These are phyloP conservation scores for Picus viridis DNA, from an alignment of 2,797 vertebrate species.

Conservation along the genomic window DNA sequence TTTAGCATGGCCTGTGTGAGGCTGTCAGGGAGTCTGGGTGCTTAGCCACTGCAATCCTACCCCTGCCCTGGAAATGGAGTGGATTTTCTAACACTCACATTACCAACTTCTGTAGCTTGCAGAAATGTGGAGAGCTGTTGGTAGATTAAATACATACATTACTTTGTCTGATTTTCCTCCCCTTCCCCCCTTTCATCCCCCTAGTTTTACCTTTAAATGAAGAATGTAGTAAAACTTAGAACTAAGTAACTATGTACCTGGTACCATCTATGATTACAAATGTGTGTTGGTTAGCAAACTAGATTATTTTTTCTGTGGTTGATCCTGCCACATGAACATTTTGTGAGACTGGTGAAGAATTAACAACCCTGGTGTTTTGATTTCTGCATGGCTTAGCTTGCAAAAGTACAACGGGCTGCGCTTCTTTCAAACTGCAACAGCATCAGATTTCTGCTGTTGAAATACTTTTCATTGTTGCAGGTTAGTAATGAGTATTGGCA, in stretches of 20 bases:
- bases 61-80: neutral
- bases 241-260: neutral
- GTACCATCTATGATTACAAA: neutral
- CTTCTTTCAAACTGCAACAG: neutral
- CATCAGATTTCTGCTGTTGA: neutral
- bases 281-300: neutral
- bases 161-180: neutral
- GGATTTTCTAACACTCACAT: neutral
- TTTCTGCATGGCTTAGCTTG: neutral
- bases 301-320: neutral
- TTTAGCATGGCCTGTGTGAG: neutral
- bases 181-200: too few relatives aligned
- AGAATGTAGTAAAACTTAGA: neutral
- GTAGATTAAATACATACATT: neutral
- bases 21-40: neutral
- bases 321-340: neutral
- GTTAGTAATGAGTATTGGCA: neutral
- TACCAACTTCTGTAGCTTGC: neutral
- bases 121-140: neutral
- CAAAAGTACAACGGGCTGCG: neutral
- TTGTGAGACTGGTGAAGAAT: neutral
- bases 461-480: neutral
- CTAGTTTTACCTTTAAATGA: neutral
- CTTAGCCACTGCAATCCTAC: constrained; percentile 5
- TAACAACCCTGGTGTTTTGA: neutral